Percentiles rank a stretch among this genome's conserved stretches.
These are phyloP conservation scores for Ophioderma brevispina DNA, from an alignment of 35 echinoderm and acorn worm genomes.

Conservation along the genomic window DNA sequence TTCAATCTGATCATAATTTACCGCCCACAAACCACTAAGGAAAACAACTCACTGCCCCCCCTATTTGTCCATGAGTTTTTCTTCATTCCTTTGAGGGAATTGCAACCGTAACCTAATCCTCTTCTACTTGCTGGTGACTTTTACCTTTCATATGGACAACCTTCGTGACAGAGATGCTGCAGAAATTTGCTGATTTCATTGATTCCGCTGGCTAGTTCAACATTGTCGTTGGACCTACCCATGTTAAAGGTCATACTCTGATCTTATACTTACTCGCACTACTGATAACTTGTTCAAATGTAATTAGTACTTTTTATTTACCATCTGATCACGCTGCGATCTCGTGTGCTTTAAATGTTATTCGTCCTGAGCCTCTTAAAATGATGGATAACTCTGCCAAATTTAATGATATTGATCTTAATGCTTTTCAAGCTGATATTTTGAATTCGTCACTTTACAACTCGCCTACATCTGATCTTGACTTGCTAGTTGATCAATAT, in stretches of 20 bases:
- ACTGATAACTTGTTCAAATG: slow-evolving; percentile 30
- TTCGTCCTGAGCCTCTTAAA: slow-evolving; percentile 28
- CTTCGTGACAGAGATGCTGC: slow-evolving; percentile 1
- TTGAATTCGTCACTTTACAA: slow-evolving; percentile 39
- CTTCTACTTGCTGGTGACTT: slow-evolving; percentile 31
- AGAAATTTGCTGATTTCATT: slow-evolving; percentile 28
- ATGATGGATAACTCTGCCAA: slow-evolving; percentile 39
- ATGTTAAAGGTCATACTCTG: slow-evolving; percentile 54
- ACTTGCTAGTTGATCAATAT: slow-evolving; percentile 12
- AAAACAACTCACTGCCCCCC: background rate
- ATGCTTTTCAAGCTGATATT: slow-evolving; percentile 58
- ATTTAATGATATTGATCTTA: slow-evolving; percentile 54
- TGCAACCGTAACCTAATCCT: background rate
- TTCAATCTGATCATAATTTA: background rate
- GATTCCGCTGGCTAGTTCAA: slow-evolving; percentile 35
- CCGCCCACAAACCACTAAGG: slow-evolving; percentile 11
- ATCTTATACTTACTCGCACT: slow-evolving; percentile 37
- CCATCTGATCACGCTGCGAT: slow-evolving; percentile 65
- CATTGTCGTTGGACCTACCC: slow-evolving; percentile 53
- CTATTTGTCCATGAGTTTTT: slow-evolving; percentile 41
- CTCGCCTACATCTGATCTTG: slow-evolving; percentile 28
- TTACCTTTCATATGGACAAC: slow-evolving; percentile 45
- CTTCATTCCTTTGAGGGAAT: slow-evolving; percentile 22
- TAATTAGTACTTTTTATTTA: slow-evolving; percentile 46
- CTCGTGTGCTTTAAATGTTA: slow-evolving; percentile 46